Conservation (phyloP, 2,888 invertebrate genomes). For the Torymus aiolomorphi region DNA sequence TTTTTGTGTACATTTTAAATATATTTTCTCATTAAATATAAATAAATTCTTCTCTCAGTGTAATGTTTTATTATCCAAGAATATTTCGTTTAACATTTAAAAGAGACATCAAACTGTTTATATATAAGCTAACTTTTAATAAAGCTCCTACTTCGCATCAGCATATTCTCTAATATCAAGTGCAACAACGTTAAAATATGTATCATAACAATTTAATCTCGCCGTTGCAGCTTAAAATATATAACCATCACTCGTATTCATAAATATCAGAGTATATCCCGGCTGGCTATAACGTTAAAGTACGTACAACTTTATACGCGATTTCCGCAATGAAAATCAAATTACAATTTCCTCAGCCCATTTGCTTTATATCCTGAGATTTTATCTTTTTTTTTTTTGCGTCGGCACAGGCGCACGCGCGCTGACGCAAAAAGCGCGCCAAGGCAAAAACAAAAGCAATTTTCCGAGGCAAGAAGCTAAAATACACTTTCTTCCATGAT, state of each 20-base stretch:
- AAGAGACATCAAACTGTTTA: no score
- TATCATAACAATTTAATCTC: constrained; percentile 32
- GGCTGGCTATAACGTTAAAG: constrained; percentile 34
- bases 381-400: neutral
- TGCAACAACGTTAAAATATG: neutral
- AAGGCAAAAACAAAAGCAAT: neutral
- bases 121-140: no score
- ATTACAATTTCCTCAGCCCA: constrained; percentile 54
- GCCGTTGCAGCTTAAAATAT: constrained; percentile 5
- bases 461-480: neutral
- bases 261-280: constrained; percentile 43
- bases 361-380: constrained; percentile 33
- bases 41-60: no score
- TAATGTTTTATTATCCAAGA: no score
- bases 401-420: neutral
- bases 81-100: no score
- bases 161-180: no score
- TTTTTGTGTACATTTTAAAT: no score
- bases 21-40: no score
- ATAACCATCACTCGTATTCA: constrained; percentile 33
- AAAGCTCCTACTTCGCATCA: no score
- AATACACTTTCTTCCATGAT: neutral
- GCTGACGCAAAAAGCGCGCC: neutral
- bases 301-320: constrained; percentile 31
- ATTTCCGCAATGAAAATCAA: constrained; percentile 52